phyloP scores from a whole-genome alignment of 2,113 vertebrate genomes.

The Esox niger region DNA sequence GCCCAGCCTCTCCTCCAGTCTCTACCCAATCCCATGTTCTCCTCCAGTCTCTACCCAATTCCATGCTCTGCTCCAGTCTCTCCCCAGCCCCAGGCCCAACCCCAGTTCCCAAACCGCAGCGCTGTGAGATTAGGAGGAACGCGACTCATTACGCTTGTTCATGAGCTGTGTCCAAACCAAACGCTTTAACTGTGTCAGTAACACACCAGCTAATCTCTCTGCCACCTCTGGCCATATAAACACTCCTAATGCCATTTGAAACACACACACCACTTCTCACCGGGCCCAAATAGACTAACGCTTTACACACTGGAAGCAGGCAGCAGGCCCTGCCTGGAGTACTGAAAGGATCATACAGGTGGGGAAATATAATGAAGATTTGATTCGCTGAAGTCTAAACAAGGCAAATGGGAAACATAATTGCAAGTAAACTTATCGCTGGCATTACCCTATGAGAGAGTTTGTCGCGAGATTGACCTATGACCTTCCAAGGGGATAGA shows the following conservation, averaged over 20 bases:
- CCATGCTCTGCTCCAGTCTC: too few relatives aligned
- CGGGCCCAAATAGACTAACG: not conserved
- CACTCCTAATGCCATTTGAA: conserved; percentile 20
- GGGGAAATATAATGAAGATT: too few relatives aligned
- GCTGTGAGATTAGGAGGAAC: conserved; percentile 52
- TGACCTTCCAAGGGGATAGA: not conserved
- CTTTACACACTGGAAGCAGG: too few relatives aligned
- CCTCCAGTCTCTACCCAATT: not conserved
- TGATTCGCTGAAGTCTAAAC: too few relatives aligned
- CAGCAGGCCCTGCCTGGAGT: too few relatives aligned
- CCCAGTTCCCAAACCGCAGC: conserved; percentile 6
- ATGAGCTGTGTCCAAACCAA: conserved; percentile 65
- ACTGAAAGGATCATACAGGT: conserved; percentile 26
- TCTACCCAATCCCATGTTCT: not conserved
- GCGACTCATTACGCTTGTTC: conserved; percentile 54
- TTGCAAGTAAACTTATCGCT: too few relatives aligned
- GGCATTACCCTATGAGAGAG: too few relatives aligned
- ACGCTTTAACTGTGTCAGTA: conserved; percentile 64
- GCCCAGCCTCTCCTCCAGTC: not conserved
- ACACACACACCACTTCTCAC: not conserved
- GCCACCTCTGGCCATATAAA: conserved; percentile 61
- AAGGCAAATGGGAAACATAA: too few relatives aligned
- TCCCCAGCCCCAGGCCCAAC: not conserved
- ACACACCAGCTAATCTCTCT: conserved; percentile 60
- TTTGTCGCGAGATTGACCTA: too few relatives aligned